phyloP scores from a whole-genome alignment of 2,113 vertebrate genomes.

The Bos javanicus region DNA sequence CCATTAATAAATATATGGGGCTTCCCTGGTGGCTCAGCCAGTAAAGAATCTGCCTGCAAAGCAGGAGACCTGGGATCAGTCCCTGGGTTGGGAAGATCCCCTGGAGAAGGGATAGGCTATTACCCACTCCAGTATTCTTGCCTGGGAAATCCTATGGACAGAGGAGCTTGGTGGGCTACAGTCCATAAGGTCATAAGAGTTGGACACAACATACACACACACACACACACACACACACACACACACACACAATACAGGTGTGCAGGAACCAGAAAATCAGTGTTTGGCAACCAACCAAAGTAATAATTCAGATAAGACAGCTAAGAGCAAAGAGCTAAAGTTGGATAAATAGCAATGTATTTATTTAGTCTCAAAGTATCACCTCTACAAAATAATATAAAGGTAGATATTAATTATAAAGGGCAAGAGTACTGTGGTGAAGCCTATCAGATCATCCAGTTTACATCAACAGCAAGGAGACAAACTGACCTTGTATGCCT shows the following conservation, averaged over 20 bases:
- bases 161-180: not conserved
- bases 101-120: not conserved
- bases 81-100: not conserved
- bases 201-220: not conserved
- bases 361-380: not conserved
- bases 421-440: not conserved
- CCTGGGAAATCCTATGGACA: not conserved
- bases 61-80: not conserved
- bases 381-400: not conserved
- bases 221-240: too few relatives aligned
- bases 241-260: not conserved
- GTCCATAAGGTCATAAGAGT: not conserved
- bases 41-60: not conserved
- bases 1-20: not conserved
- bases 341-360: not conserved
- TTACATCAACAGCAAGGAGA: not conserved
- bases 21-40: not conserved
- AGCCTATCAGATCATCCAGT: not conserved
- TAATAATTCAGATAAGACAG: not conserved
- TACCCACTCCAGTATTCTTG: not conserved
- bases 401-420: not conserved
- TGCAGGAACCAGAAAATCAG: not conserved
- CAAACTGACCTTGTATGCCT: rapidly evolving
- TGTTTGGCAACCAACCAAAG: not conserved
- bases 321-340: not conserved